Evolutionary conservation across 1,140 invertebrate species (phyloP).

Genomic region (Muscidifurax raptorellus): DNA sequence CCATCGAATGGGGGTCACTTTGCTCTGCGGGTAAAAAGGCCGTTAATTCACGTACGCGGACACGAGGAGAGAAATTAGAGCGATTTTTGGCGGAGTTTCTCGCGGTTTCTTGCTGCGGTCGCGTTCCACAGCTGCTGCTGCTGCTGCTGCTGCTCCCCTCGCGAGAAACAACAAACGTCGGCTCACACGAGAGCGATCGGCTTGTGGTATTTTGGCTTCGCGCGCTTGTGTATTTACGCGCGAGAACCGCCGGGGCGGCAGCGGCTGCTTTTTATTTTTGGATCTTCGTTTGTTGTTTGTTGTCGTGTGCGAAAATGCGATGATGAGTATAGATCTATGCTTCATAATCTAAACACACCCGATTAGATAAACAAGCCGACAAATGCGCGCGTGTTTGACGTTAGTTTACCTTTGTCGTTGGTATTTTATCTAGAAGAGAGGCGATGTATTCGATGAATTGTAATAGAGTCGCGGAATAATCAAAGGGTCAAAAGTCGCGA

Average conservation of each 20-base stretch:
- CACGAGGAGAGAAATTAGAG: background rate
- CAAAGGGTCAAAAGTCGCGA: slow-evolving; percentile 10
- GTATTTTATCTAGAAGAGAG: background rate
- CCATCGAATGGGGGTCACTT: slow-evolving; percentile 29
- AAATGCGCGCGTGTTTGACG: background rate
- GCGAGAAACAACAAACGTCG: slow-evolving; percentile 36
- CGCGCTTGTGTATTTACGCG: slow-evolving; percentile 29
- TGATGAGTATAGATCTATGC: background rate
- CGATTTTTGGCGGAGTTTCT: slow-evolving; percentile 12
- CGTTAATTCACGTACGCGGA: slow-evolving; percentile 7
- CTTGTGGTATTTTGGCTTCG: slow-evolving; percentile 32
- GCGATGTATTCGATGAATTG: no score
- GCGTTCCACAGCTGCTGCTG: background rate
- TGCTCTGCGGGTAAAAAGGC: slow-evolving; percentile 9
- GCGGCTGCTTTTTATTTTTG: slow-evolving; percentile 12
- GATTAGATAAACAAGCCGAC: background rate
- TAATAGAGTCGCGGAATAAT: background rate
- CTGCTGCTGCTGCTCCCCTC: background rate
- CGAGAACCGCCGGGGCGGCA: background rate
- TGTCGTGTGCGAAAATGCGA: background rate
- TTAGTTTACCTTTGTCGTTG: background rate
- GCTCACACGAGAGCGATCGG: background rate
- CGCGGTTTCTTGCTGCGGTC: slow-evolving; percentile 31
- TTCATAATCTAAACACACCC: background rate
- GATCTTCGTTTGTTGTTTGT: slow-evolving; percentile 35